phyloP scores from a whole-genome alignment of 2,888 invertebrate species.

The Melieria picta region DNA sequence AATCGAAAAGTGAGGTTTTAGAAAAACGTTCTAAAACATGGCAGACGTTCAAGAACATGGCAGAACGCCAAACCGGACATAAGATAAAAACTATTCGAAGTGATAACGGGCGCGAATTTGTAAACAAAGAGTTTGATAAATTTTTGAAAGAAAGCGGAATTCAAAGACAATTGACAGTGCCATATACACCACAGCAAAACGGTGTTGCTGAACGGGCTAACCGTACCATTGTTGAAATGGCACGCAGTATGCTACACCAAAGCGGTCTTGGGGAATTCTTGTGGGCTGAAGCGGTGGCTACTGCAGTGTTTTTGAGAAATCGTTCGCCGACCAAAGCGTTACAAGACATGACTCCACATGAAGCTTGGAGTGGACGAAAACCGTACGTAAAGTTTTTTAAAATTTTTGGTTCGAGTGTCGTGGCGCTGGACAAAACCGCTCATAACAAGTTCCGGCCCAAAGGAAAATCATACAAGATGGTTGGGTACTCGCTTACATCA shows the following conservation, averaged over 20 bases:
- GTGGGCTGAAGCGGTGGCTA: conserved; percentile 43
- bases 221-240: conserved; percentile 45
- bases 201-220: conserved; percentile 13
- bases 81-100: conserved; percentile 19
- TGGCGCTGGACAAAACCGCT: conserved; percentile 8
- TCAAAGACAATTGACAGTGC: conserved; percentile 14
- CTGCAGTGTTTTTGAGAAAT: conserved; percentile 38
- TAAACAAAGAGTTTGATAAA: conserved; percentile 24
- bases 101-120: conserved; percentile 25
- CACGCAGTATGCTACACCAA: conserved; percentile 50
- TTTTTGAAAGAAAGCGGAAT: neutral
- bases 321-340: conserved; percentile 37
- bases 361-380: conserved; percentile 40
- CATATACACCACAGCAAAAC: conserved; percentile 12
- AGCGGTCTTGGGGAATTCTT: conserved; percentile 45
- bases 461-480: conserved; percentile 12
- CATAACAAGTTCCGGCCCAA: conserved; percentile 3
- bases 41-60: conserved; percentile 22
- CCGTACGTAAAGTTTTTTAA: conserved; percentile 26
- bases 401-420: neutral
- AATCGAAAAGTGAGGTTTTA: neutral
- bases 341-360: conserved; percentile 38
- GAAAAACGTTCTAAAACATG: conserved; percentile 22
- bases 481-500: neutral
- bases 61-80: conserved; percentile 28